phyloP scores from a whole-genome alignment of 2,113 vertebrate genomes.

The Xenopus tropicalis region UCB_Xtro_10.0 CM004443.2:207807501-207808000 shows the following conservation, averaged over 20 bases:
- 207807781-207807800: constrained; percentile 17
- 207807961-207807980: background rate
- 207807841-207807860: constrained; percentile 16
- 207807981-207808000: background rate
- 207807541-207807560: too few species aligned
- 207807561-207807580: too few species aligned
- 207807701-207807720: background rate
- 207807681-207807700: constrained; percentile 15
- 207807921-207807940: too few species aligned
- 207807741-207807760: constrained; percentile 21
- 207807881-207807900: constrained; percentile 5
- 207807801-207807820: constrained; percentile 23
- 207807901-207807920: constrained; percentile 13
- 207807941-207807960: too few species aligned
- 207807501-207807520: too few species aligned
- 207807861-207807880: constrained; percentile 20
- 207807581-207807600: too few species aligned
- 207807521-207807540: too few species aligned
- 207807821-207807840: constrained; percentile 4
- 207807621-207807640: background rate
- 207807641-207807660: background rate
- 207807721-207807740: constrained; percentile 24
- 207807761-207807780: constrained; percentile 28
- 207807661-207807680: constrained; percentile 14
- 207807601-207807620: too few species aligned